Evolutionary conservation across 2,797 vertebrate species (phyloP), one percentile per base, ranked within the genome.

Genomic region (Phoebastria nigripes): DNA sequence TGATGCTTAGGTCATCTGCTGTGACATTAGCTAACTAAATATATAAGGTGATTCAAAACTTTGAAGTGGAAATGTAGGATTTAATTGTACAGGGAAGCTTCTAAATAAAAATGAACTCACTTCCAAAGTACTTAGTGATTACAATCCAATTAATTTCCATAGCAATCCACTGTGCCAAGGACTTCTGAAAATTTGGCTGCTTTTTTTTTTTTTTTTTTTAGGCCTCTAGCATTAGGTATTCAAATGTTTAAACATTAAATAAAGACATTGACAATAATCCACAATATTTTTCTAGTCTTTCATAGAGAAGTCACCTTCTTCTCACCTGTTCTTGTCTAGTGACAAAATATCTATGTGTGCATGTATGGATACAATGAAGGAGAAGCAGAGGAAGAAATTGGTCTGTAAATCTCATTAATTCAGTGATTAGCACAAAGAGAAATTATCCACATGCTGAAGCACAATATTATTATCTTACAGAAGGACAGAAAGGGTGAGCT

Each of bases 351-450:
- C 16, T 74, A 5, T 61, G 39, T 63, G 19, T 49, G 58, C 13
- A 15, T 71, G 56, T 71, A 67, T n/a, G n/a, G 74, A 61, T 66
- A 71, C 9, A 83, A 77, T 49, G 54, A 93, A 91, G 24, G 14
- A 79, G 46, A 93, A 87, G 8, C 24, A 83, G 65, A 87, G 61
- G 41, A 94, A 91, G 41, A 82, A 94, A 94, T 52, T 82, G 37
- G 17, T 88, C 35, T 72, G 33, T 47, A 90, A 73, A 77, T 87
- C 76, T 92, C 87, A 94, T 95, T 94, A 96, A 91, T 83, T 89
- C 3, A 5, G 33, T 73, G 52, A 92, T 82, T 95, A 89, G 29
- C 69, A 80, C 41, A 70, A 93, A 73, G 39, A 70, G 37, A 93
- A 94, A 92, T 94, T 89, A 86, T 84, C 42, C 51, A 90, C 69